Base-by-base conservation (phyloP, 2,797 vertebrate species). In the Acridotheres tristis region DNA sequence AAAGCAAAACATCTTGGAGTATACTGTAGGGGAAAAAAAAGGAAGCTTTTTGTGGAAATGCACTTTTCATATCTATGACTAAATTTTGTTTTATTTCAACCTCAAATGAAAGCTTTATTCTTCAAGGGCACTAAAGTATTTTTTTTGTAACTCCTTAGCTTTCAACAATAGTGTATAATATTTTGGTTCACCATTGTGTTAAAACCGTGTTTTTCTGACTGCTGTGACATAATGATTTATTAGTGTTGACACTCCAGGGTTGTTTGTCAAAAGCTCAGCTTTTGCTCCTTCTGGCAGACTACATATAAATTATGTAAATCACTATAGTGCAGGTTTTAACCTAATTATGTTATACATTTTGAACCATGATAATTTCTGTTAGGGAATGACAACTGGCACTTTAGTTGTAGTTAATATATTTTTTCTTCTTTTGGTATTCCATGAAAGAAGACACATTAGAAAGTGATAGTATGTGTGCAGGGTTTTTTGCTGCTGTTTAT, bases 231-330 rank as follows among this genome's bases (percentile, higher is more conserved):
- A 85, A 66, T 90, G 85, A 94, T 95, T 71, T 85, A 73, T 77
- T 90, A 79, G 80, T 73, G 51, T 74, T 90, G 67, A 79, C 59
- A 85, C 81, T 94, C 38, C 16, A 63, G 50, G 59, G 91, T 78
- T 96, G 54, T 80, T 85, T 92, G 34, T 88, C 87, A 94, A 92
- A 73, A 68, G 59, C 73, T 94, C 54, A 58, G 92, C 85, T 95
- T 95, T 96, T 95, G 96, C 88, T 96, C 88, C 89, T 96, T 94
- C 96, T 96, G 96, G 97, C 94, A 96, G 96, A 97, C 96, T 95
- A 97, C 97, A 95, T 95, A 82, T 80, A 90, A 93, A 97, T 97
- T 96, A 97, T 95, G 95, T 92, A 96, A 97, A 96, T 93, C n/a
- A 47, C 53, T 75, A 3, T 84, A 90, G 78, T 96, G 85, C 87